These are phyloP conservation scores for Piaya cayana DNA, from an alignment of 2,113 vertebrate genomes.

Conservation along the genomic window DNA sequence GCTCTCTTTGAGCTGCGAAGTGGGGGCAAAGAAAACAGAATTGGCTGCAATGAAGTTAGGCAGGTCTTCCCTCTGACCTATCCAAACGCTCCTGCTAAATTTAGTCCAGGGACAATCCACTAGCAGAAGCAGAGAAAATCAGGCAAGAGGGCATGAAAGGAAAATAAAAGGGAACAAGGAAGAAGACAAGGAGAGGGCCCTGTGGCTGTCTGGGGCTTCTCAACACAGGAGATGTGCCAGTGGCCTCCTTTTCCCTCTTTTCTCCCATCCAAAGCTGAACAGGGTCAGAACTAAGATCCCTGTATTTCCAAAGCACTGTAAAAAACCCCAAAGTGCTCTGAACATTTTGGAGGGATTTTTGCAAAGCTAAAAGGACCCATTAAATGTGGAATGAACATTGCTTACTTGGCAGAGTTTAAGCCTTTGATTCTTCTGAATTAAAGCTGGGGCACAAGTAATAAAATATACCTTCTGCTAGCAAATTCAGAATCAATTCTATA, in stretches of 20 bases:
- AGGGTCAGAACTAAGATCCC: background rate
- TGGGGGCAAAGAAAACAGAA: background rate
- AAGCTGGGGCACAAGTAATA: background rate
- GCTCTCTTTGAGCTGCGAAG: background rate
- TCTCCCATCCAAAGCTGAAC: background rate
- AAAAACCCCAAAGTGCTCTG: background rate
- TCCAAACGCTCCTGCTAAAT: background rate
- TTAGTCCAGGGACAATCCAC: background rate
- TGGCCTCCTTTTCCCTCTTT: background rate
- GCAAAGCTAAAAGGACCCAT: background rate
- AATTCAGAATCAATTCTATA: background rate
- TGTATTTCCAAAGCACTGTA: background rate
- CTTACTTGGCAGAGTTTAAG: background rate
- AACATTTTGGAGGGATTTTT: background rate
- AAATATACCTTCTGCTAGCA: background rate
- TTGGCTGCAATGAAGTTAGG: fast-evolving
- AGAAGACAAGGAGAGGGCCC: background rate
- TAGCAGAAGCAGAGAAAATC: background rate
- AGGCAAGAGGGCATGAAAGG: background rate
- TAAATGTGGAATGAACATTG: background rate
- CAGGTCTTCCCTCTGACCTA: background rate
- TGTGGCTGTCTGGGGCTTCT: background rate
- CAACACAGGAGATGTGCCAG: background rate
- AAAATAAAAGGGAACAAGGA: background rate
- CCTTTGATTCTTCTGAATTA: background rate